Evolutionary conservation across 2,113 vertebrate species (phyloP).

Genomic region (Cyrtonyx montezumae): DNA sequence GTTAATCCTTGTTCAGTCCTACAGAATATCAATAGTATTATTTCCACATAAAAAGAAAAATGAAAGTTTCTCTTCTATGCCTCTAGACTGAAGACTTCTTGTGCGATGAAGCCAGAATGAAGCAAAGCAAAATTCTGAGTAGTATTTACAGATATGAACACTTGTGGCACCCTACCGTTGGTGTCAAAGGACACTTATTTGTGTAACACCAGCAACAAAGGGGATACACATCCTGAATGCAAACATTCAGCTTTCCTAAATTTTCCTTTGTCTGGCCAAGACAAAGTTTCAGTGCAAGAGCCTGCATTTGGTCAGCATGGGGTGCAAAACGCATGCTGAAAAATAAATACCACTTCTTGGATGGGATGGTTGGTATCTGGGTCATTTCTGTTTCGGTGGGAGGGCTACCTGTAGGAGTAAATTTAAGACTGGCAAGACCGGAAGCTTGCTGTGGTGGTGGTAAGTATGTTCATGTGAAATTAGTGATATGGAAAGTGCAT

Average conservation of each 20-base stretch:
- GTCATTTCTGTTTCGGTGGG: rapidly evolving
- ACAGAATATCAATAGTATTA: neutral
- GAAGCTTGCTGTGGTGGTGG: neutral
- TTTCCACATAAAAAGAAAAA: neutral
- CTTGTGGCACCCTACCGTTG: slow-evolving; percentile 61
- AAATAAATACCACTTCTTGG: neutral
- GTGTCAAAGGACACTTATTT: slow-evolving; percentile 71
- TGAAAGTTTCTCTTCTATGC: slow-evolving; percentile 30
- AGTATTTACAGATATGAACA: slow-evolving; percentile 63
- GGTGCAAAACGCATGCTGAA: neutral
- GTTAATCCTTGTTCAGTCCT: slow-evolving; percentile 13
- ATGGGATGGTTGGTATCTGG: neutral
- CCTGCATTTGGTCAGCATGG: neutral
- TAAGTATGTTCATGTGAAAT: neutral
- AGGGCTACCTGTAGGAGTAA: neutral
- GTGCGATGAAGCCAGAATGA: slow-evolving; percentile 59
- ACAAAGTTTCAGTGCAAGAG: slow-evolving; percentile 42
- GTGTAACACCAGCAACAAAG: slow-evolving; percentile 40
- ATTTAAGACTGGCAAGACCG: neutral
- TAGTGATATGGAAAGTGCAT: neutral
- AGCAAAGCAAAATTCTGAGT: slow-evolving; percentile 46
- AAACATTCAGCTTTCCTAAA: neutral
- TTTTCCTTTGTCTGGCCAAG: neutral
- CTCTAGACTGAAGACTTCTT: slow-evolving; percentile 30
- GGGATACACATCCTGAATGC: neutral